phyloP scores from a whole-genome alignment of 2,888 invertebrate genomes.

The Fragum fragum region DNA sequence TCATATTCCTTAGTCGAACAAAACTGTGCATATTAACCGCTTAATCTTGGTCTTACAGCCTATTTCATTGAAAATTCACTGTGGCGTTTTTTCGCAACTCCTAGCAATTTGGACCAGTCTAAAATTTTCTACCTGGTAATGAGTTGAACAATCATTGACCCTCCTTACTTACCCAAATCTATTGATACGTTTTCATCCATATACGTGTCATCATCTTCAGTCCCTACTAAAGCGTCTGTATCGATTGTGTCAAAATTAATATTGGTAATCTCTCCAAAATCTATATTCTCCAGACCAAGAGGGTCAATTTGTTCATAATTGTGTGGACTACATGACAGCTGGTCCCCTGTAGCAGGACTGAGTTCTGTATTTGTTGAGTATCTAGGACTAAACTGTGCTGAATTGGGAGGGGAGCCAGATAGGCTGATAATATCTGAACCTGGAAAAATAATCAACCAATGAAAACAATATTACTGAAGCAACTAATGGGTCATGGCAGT shows the following conservation, averaged over 20 bases:
- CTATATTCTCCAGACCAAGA: slow-evolving; percentile 72
- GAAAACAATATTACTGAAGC: too few species aligned
- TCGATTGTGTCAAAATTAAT: slow-evolving; percentile 66
- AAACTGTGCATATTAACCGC: too few species aligned
- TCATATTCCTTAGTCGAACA: too few species aligned
- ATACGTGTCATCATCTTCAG: slow-evolving; percentile 11
- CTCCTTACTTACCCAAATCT: slow-evolving; percentile 48
- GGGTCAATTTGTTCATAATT: slow-evolving; percentile 45
- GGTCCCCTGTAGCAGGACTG: slow-evolving; percentile 42
- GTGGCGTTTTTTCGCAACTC: too few species aligned
- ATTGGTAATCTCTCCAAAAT: slow-evolving; percentile 68
- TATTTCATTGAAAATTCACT: too few species aligned
- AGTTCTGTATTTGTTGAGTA: slow-evolving; percentile 49
- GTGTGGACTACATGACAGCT: slow-evolving; percentile 50
- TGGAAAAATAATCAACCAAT: neutral
- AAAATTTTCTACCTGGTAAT: too few species aligned
- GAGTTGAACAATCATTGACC: too few species aligned
- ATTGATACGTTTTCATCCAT: slow-evolving; percentile 64
- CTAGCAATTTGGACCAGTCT: too few species aligned
- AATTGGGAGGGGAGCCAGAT: slow-evolving; percentile 68
- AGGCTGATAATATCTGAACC: slow-evolving; percentile 58
- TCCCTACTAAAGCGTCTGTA: slow-evolving; percentile 50
- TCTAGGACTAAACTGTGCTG: slow-evolving; percentile 48
- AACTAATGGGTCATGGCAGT: too few species aligned
- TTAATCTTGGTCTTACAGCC: too few species aligned